Evolutionary conservation across 1,140 invertebrate species (phyloP).

Genomic region (Homarus americanus): DNA sequence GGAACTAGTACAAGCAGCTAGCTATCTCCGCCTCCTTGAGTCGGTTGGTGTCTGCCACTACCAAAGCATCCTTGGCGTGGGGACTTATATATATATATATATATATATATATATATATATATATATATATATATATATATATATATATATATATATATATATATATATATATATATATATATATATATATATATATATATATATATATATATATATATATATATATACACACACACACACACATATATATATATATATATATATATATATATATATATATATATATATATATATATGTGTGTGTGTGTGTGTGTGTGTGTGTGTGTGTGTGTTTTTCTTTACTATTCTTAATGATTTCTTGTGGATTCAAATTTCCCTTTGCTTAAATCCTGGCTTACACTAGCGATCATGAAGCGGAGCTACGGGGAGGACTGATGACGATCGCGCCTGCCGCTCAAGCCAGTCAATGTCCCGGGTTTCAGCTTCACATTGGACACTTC

Average conservation of each 20-base stretch:
- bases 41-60: conserved; percentile 11
- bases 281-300: conserved; percentile 11
- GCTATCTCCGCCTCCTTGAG: conserved; percentile 24
- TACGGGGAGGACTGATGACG: neutral
- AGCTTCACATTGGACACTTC: neutral
- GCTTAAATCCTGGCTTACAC: neutral
- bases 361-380: neutral
- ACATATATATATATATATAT: conserved; percentile 16
- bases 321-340: neutral
- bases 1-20: conserved; percentile 51
- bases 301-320: neutral
- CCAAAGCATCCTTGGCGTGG: neutral
- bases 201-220: neutral
- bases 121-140: conserved; percentile 1
- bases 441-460: no score
- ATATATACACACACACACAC: neutral
- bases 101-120: neutral
- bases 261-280: neutral
- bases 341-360: neutral
- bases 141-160: neutral
- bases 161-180: neutral
- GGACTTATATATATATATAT: neutral
- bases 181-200: neutral
- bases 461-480: neutral
- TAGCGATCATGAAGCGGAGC: neutral